A percentile compares a stretch with the other conserved stretches of the same genome.
Conservation (phyloP, 2,888 invertebrate genomes). For the Furcula furcula region DNA sequence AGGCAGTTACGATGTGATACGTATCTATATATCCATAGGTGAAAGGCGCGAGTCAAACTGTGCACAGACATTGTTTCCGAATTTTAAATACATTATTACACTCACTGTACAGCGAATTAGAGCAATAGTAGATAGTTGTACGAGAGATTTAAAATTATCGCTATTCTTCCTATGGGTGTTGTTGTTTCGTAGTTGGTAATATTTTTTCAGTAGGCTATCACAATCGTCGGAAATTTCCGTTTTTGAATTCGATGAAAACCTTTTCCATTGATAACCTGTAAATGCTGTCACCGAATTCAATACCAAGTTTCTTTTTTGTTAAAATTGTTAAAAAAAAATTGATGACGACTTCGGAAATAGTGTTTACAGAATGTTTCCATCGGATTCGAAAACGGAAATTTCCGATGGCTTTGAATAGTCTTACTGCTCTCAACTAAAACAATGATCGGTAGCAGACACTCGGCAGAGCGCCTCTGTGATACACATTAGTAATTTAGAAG, state of each 20-base stretch:
- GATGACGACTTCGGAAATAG: too few relatives aligned
- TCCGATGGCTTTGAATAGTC: too few relatives aligned
- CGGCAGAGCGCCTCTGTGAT: conserved; percentile 71
- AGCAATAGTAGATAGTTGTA: conserved; percentile 24
- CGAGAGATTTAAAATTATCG: conserved; percentile 12
- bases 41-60: conserved; percentile 25
- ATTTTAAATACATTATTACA: conserved; percentile 11
- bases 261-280: too few relatives aligned
- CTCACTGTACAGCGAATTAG: conserved; percentile 18
- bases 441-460: conserved; percentile 43
- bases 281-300: too few relatives aligned
- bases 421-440: conserved; percentile 29
- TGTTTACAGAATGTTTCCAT: too few relatives aligned
- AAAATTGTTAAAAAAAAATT: too few relatives aligned
- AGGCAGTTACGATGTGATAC: conserved; percentile 49
- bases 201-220: too few relatives aligned
- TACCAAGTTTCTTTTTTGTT: too few relatives aligned
- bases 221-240: too few relatives aligned
- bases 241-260: too few relatives aligned
- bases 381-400: too few relatives aligned
- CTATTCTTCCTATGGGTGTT: conserved; percentile 20
- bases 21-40: conserved; percentile 34
- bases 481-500: conserved; percentile 63
- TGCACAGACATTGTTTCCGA: conserved; percentile 28
- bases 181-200: conserved; percentile 24